Evolutionary conservation across 2,797 vertebrate species (phyloP).

Genomic region (Melanotaenia parkinsoni): DNA sequence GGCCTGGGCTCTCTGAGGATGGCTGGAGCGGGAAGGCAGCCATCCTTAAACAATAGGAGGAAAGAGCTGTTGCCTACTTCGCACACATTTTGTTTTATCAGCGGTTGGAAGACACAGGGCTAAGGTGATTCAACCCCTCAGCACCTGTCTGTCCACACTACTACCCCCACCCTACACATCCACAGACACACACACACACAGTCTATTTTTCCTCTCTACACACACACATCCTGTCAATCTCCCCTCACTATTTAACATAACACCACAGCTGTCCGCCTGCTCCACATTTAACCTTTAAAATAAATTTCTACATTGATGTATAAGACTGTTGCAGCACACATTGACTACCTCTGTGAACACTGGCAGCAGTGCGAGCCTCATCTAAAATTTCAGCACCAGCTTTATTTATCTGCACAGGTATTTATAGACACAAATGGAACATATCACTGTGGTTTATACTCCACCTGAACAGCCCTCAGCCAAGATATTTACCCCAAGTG

Average conservation of each 20-base stretch:
- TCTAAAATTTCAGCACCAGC: slow-evolving; percentile 62
- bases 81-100: slow-evolving; percentile 79
- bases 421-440: slow-evolving; percentile 66
- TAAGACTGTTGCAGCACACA: slow-evolving; percentile 38
- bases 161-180: slow-evolving; percentile 1
- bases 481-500: slow-evolving; percentile 58
- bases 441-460: slow-evolving; percentile 57
- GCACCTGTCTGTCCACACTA: slow-evolving; percentile 76
- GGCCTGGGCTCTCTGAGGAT: slow-evolving; percentile 53
- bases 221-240: slow-evolving; percentile 60
- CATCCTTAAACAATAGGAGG: slow-evolving; percentile 76
- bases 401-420: slow-evolving; percentile 71
- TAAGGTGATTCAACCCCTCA: slow-evolving; percentile 67
- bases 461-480: slow-evolving; percentile 60
- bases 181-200: slow-evolving; percentile 1
- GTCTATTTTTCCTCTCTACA: slow-evolving; percentile 10
- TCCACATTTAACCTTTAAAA: slow-evolving; percentile 55
- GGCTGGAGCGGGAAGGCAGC: slow-evolving; percentile 64
- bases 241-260: slow-evolving; percentile 34
- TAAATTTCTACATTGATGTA: slow-evolving; percentile 41
- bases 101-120: slow-evolving; percentile 54
- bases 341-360: slow-evolving; percentile 58
- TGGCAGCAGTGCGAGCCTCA: slow-evolving; percentile 32
- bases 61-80: slow-evolving; percentile 79
- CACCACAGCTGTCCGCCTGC: slow-evolving; percentile 56